Conservation (phyloP, 2,888 invertebrate genomes). For the Tenthredo mesomela region DNA sequence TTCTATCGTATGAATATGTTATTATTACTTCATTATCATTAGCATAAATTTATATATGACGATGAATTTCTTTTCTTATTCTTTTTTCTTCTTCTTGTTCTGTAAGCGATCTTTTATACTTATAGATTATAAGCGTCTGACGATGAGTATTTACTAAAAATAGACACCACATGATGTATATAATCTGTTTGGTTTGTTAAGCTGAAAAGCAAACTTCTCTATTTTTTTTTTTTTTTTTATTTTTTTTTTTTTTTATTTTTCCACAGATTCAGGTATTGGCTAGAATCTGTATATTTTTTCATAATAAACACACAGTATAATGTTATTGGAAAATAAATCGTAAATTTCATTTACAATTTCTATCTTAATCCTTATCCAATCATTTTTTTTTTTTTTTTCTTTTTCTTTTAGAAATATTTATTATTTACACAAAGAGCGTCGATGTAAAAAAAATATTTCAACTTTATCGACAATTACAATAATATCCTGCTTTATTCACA, state of each 20-base stretch:
- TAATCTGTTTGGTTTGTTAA: conserved; percentile 14
- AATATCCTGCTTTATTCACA: neutral
- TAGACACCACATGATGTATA: conserved; percentile 54
- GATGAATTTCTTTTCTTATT: neutral
- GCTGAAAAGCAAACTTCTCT: conserved; percentile 22
- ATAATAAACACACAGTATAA: conserved; percentile 42
- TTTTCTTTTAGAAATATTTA: neutral
- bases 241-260: too few relatives aligned
- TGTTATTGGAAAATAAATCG: neutral
- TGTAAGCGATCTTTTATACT: neutral
- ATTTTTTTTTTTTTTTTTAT: too few relatives aligned
- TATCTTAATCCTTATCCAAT: conserved; percentile 6
- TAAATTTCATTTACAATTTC: conserved; percentile 31
- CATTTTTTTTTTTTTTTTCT: too few relatives aligned
- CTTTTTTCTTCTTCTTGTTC: too few relatives aligned
- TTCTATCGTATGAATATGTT: neutral
- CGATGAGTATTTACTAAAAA: conserved; percentile 50
- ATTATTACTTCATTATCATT: neutral
- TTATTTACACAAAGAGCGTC: neutral
- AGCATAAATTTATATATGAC: neutral
- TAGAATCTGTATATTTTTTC: conserved; percentile 30
- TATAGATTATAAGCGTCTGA: neutral
- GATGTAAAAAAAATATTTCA: neutral
- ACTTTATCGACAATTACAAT: neutral
- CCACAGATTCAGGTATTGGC: conserved; percentile 44